Evolutionary conservation across 2,797 vertebrate species (phyloP).

Genomic region (Okamejei kenojei): DNA sequence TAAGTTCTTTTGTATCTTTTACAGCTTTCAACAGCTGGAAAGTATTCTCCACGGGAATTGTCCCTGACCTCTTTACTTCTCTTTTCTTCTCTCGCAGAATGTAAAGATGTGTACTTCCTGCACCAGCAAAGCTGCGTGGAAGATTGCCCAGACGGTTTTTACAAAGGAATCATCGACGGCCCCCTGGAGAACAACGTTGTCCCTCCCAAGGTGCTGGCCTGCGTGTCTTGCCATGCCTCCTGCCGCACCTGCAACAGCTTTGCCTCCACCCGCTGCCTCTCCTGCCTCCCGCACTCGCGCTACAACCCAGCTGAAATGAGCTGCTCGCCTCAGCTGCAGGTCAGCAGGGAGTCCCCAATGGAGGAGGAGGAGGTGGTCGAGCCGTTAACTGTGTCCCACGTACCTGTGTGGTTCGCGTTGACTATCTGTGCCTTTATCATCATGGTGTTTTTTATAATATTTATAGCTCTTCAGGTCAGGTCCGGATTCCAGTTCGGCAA

Average conservation of each 20-base stretch:
- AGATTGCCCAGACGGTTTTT: conserved; percentile 72
- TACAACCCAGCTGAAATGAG: conserved; percentile 66
- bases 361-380: conserved; percentile 45
- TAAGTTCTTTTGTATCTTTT: neutral
- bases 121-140: conserved; percentile 80
- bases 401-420: conserved; percentile 53
- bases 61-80: conserved; percentile 30
- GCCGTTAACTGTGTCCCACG: conserved; percentile 38
- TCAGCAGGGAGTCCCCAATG: conserved; percentile 73
- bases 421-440: conserved; percentile 78
- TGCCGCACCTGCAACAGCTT: conserved; percentile 79
- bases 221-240: conserved; percentile 72
- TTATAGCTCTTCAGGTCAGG: conserved; percentile 81
- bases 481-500: conserved; percentile 68
- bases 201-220: conserved; percentile 63
- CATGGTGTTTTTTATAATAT: conserved; percentile 72
- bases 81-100: conserved; percentile 63
- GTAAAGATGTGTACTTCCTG: conserved; percentile 78
- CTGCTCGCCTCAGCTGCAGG: conserved; percentile 81
- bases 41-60: conserved; percentile 10
- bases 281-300: conserved; percentile 78
- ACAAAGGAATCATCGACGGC: conserved; percentile 58
- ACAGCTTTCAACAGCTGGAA: neutral
- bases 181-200: conserved; percentile 66
- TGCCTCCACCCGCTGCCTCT: conserved; percentile 69